Evolutionary conservation across 2,113 vertebrate species (phyloP), one percentile per base, ranked within the genome.

Genomic region (Tyto alba): DNA sequence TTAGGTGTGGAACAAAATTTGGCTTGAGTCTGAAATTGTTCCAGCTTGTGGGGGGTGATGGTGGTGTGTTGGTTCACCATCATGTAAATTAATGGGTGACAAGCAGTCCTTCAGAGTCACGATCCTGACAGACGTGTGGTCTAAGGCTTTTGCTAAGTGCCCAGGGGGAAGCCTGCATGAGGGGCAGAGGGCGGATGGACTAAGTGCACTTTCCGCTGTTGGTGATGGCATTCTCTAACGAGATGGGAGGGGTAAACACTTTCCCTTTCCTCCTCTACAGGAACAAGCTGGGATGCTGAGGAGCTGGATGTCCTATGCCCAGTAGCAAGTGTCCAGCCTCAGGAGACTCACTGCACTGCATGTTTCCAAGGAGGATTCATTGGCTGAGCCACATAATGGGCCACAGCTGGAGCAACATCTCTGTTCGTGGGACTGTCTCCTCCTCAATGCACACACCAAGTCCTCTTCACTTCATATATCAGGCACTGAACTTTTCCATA

Each of bases 121-220:
- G 32, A 56, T 96, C 71, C 57, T 0, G 0, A 20, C 57, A 75
- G 45, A 76, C 29, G 20, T 78, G 77, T 59, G 86, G 76, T 75
- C 90, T 91, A 64, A 92, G 74, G 90, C 29, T 87, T 79, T n/a
- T 53, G 14, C 69, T 94, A 82, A 48, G 80, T 80, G 79, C 93
- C 88, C 6, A 4, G 16, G 34, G 2, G 41, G 68, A 76, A 90
- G 82, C 59, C 78, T 68, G 63, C 11, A 30, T 8, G 52, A 85
- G 23, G 57, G 71, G 76, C 66, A 40, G 80, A 79, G 62, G 89
- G 41, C 2, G 4, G 77, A 66, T 88, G 85, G 64, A 88, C 82
- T 79, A 95, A 94, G 96, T 97, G 95, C 96, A 80, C 83, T 88
- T 96, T 76, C 95, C 77, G 45, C 74, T 77, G 45, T 13, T 59